Evolutionary conservation across 2,113 vertebrate genomes (phyloP).

Genomic region (Channa maculata): DNA sequence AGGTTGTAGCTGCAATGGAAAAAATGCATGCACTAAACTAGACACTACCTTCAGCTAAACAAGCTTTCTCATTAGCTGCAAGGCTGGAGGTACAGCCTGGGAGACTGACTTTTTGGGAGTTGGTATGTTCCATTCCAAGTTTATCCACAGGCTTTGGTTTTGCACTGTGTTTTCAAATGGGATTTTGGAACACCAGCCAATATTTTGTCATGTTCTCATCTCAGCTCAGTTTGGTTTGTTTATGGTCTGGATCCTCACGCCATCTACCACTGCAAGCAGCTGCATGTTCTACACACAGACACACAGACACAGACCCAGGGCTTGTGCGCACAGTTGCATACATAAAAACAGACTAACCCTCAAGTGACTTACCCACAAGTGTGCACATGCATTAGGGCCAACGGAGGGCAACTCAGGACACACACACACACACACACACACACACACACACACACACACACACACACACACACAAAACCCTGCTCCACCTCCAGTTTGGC

Average conservation of each 20-base stretch:
- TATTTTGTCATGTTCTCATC: constrained; percentile 52
- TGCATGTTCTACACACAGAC: constrained; percentile 5
- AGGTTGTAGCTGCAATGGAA: too few relatives aligned
- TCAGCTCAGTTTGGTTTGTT: constrained; percentile 36
- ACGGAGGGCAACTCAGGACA: constrained; percentile 65
- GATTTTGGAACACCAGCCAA: constrained; percentile 24
- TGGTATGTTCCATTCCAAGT: constrained; percentile 15
- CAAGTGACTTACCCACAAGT: constrained; percentile 45
- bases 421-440: not conserved
- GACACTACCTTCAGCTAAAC: not conserved
- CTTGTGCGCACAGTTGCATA: constrained; percentile 28
- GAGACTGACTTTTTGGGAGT: constrained; percentile 5
- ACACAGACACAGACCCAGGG: not conserved
- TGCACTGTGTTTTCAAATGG: constrained; percentile 28
- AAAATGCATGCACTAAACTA: not conserved
- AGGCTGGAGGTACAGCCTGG: not conserved
- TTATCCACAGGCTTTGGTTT: constrained; percentile 19
- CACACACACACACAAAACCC: not conserved
- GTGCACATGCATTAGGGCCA: constrained; percentile 29
- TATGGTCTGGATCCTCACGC: constrained; percentile 37
- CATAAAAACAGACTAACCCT: constrained; percentile 47
- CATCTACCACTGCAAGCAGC: constrained; percentile 43
- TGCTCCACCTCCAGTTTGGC: constrained; percentile 44
- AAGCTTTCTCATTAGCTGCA: not conserved
- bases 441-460: too few relatives aligned